Conservation (phyloP, 1,140 invertebrate species). For the Brachionus manjavacas region DNA sequence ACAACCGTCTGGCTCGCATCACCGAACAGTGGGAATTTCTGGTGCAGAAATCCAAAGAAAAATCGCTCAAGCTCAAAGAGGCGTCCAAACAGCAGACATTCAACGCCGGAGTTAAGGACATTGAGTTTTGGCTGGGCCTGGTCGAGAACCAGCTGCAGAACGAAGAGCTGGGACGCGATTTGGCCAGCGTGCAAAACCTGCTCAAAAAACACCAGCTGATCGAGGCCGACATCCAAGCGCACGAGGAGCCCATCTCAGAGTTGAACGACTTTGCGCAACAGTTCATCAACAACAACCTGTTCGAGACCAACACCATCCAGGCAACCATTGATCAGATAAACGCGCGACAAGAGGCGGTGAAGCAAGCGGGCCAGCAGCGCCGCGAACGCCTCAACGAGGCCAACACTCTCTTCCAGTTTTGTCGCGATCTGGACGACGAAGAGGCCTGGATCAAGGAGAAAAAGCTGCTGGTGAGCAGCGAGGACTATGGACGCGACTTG, state of each 20-base stretch:
- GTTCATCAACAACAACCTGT: slow-evolving; percentile 56
- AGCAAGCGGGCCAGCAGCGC: slow-evolving; percentile 83
- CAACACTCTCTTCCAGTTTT: slow-evolving; percentile 96
- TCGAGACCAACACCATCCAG: slow-evolving; percentile 54
- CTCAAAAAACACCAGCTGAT: slow-evolving; percentile 98
- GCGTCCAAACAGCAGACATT: slow-evolving; percentile 97
- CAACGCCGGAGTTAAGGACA: slow-evolving; percentile 97
- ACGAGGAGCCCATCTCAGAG: slow-evolving; percentile 90
- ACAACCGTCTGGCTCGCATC: slow-evolving; percentile 77
- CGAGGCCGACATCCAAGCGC: slow-evolving; percentile 82
- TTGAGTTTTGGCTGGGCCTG: slow-evolving; percentile 99
- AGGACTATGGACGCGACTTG: slow-evolving; percentile 95
- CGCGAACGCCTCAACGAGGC: slow-evolving; percentile 83
- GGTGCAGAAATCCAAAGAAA: slow-evolving; percentile 94
- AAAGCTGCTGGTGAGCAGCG: slow-evolving; percentile 90
- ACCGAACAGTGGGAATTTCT: slow-evolving; percentile 97
- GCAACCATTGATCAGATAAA: slow-evolving; percentile 55
- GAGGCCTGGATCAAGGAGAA: slow-evolving; percentile 99
- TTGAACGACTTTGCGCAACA: slow-evolving; percentile 55
- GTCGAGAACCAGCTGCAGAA: slow-evolving; percentile 83
- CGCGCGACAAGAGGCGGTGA: slow-evolving; percentile 62
- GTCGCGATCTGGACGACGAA: slow-evolving; percentile 97
- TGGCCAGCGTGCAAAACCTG: slow-evolving; percentile 96
- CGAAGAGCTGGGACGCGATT: slow-evolving; percentile 95
- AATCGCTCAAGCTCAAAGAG: slow-evolving; percentile 93